These are phyloP conservation scores for Mastomys natalensis DNA, from an alignment of 2,113 vertebrate species.

Conservation along the genomic window DNA sequence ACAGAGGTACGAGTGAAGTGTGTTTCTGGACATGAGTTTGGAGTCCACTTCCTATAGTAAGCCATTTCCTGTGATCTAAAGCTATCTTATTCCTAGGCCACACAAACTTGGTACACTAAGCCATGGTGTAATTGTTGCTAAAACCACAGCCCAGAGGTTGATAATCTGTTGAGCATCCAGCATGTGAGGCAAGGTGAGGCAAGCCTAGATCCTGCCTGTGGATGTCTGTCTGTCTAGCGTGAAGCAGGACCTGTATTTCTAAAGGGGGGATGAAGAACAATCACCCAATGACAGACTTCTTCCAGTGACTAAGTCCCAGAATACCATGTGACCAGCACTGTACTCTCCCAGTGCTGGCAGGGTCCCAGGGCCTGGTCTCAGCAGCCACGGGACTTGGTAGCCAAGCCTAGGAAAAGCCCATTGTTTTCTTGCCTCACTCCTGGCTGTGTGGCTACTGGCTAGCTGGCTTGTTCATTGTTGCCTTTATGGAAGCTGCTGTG, in stretches of 20 bases:
- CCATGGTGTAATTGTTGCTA: background rate
- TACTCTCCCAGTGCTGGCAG: background rate
- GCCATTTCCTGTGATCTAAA: background rate
- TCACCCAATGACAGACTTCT: background rate
- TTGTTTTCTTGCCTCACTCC: constrained; percentile 41
- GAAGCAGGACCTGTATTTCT: background rate
- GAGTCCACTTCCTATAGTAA: background rate
- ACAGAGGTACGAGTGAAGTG: background rate
- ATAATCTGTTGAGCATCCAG: background rate
- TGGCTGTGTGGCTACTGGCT: constrained; percentile 63
- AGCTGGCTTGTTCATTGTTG: constrained; percentile 45
- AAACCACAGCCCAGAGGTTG: background rate
- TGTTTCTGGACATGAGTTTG: background rate
- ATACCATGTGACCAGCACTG: constrained; percentile 6
- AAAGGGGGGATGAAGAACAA: too few relatives aligned
- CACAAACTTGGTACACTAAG: background rate
- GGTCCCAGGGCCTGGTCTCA: constrained; percentile 52
- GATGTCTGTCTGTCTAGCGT: background rate
- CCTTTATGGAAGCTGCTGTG: constrained; percentile 36
- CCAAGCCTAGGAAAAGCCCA: constrained; percentile 58
- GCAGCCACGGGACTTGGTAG: constrained; percentile 62
- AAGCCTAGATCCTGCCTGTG: background rate
- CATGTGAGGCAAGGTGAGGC: background rate
- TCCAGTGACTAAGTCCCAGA: constrained; percentile 3
- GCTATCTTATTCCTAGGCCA: background rate